These are phyloP conservation scores for Dendrocincla tyrannina DNA, from an alignment of 2,797 vertebrate species.

Conservation along the genomic window DNA sequence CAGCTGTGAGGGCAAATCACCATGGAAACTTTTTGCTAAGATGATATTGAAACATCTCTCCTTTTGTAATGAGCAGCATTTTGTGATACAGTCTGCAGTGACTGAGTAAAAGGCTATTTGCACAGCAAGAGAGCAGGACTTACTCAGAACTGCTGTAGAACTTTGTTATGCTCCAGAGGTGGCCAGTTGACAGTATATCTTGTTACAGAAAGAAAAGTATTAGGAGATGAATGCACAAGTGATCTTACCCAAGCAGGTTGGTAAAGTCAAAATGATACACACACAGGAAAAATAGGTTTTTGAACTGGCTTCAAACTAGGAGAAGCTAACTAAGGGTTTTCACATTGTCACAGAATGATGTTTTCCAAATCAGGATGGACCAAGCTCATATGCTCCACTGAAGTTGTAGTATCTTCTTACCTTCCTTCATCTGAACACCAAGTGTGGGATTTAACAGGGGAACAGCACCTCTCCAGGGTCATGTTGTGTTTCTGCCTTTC, in stretches of 20 bases:
- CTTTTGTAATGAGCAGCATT: not conserved
- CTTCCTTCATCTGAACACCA: not conserved
- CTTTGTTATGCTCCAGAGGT: not conserved
- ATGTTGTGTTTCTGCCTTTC: accelerated
- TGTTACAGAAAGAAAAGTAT: not conserved
- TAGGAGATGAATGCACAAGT: not conserved
- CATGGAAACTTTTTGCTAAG: conserved; percentile 10
- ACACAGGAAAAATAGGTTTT: not conserved
- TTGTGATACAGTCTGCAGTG: not conserved
- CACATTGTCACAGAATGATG: not conserved
- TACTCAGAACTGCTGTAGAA: not conserved
- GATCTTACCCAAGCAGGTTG: not conserved
- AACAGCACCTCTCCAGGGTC: not conserved
- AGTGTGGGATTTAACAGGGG: not conserved
- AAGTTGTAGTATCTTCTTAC: not conserved
- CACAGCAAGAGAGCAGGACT: not conserved
- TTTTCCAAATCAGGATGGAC: not conserved
- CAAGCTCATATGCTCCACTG: not conserved
- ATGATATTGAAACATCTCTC: not conserved
- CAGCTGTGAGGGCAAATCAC: conserved; percentile 7
- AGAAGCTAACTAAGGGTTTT: not conserved
- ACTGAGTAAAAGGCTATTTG: not conserved
- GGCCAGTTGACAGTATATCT: not conserved
- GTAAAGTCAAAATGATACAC: not conserved
- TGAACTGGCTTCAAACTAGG: not conserved